Base-by-base conservation (phyloP, 1,140 invertebrate species). In the Agraylea sexmaculata region DNA sequence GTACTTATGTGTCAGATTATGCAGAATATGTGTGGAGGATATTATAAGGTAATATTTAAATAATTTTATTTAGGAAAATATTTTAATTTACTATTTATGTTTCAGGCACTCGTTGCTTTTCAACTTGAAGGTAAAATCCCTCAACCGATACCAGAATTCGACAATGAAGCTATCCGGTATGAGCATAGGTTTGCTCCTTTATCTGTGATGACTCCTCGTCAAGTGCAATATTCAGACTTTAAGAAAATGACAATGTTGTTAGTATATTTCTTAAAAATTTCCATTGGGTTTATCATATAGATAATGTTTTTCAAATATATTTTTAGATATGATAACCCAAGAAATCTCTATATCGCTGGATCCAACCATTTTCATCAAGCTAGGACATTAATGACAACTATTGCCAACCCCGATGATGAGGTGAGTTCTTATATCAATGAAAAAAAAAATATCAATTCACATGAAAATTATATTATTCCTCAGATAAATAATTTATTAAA, bases 101-200 rank as follows among this genome's bases (percentile, higher is more conserved):
- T 49, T 25, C 42, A 71, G 61, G 71, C 71, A 2, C 53, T 74
- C 40, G 66, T 69, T 1, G 71, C 69, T 3, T 62, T 73, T 52
- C 69, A 60, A 43, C 47, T 69, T 38, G 71, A 73, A 56, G 70
- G 71, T 16, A 71, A 71, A 49, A 77, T 86, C 49, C 83, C 86
- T 0, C 72, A 84, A 55, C 80, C 85, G 22, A 73, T 80, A 49
- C 73, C 77, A 32, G 77, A 87, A 57, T 95, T 95, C 66, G 90
- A 95, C 61, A 87, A 79, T 54, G 93, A 97, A 64, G 76, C 85
- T 54, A 87, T 95, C 10, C 76, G 92, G 23, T 97, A 94, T 60
- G 87, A 93, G 54, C 90, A 95, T 46, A 75, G 93, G 41, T 89
- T 97, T 69, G 74, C 80, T 8, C 87, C 92, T 4, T 90, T 97